Conservation (phyloP, 2,797 vertebrate species). For the Peromyscus eremicus region DNA sequence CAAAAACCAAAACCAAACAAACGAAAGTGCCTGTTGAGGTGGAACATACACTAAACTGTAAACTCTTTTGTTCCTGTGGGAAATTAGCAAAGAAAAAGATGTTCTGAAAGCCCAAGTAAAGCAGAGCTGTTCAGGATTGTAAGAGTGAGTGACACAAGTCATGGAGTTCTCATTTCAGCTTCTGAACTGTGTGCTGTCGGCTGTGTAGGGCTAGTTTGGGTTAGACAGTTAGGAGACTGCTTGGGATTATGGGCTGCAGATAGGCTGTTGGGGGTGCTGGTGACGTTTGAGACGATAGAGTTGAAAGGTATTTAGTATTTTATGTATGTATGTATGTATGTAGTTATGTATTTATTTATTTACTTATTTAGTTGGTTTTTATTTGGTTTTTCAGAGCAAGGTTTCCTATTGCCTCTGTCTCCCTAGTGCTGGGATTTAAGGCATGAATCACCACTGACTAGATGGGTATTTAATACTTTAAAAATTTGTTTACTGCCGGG, state of each 20-base stretch:
- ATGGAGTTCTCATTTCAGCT: not conserved
- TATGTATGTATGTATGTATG: too few relatives aligned
- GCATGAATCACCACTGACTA: too few relatives aligned
- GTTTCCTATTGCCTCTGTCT: not conserved
- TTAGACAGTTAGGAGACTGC: not conserved
- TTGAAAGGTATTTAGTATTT: not conserved
- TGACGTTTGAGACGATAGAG: not conserved
- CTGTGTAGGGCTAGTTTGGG: not conserved
- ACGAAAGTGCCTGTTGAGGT: not conserved
- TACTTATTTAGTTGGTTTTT: too few relatives aligned
- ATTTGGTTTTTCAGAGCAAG: too few relatives aligned
- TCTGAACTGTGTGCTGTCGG: not conserved
- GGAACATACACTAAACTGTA: not conserved
- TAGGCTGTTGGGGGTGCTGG: not conserved
- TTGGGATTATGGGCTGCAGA: not conserved
- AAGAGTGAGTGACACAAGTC: not conserved
- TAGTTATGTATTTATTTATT: too few relatives aligned
- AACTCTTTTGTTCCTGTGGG: not conserved
- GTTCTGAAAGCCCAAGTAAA: not conserved
- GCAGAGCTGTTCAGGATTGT: not conserved
- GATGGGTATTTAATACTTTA: not conserved
- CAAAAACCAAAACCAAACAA: not conserved
- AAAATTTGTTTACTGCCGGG: not conserved
- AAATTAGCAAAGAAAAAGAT: slow-evolving; percentile 19
- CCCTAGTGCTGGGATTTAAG: not conserved